Conservation (phyloP, 1,140 invertebrate genomes). For the Teleogryllus occipitalis region DNA sequence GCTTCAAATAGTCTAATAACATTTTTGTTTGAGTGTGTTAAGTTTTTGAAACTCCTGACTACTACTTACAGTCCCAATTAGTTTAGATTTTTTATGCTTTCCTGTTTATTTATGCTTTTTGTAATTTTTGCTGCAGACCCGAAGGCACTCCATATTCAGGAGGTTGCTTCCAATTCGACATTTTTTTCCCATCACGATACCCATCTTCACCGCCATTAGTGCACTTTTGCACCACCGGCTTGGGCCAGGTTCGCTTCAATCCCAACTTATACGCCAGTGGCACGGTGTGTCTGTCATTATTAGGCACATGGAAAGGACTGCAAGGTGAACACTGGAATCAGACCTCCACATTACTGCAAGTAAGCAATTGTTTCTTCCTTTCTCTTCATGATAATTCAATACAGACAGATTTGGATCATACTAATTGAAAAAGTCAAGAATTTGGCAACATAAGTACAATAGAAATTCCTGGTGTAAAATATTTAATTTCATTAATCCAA, state of each 20-base stretch:
- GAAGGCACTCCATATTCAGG: constrained; percentile 37
- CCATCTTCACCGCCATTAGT: constrained; percentile 37
- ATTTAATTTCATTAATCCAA: too few relatives aligned
- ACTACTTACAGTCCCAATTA: too few relatives aligned
- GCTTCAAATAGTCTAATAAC: too few relatives aligned
- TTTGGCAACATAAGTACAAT: too few relatives aligned
- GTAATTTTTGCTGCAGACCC: constrained; percentile 38
- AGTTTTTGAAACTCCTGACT: too few relatives aligned
- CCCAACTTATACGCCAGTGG: constrained; percentile 57
- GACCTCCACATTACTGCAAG: constrained; percentile 52
- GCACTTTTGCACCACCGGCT: constrained; percentile 51
- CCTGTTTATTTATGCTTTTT: constrained; percentile 27
- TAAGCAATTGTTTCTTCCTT: constrained; percentile 23
- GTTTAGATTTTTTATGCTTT: too few relatives aligned
- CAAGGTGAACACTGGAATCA: constrained; percentile 60
- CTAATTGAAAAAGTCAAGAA: too few relatives aligned
- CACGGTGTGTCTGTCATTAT: constrained; percentile 51
- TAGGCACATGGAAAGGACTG: constrained; percentile 59
- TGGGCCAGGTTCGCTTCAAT: constrained; percentile 51
- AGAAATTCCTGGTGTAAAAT: too few relatives aligned
- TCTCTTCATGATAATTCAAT: background rate
- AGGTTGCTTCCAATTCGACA: constrained; percentile 39
- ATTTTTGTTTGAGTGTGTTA: too few relatives aligned
- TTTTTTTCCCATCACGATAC: constrained; percentile 38
- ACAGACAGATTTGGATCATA: too few relatives aligned